These are phyloP conservation scores for Petaurus breviceps DNA, from an alignment of 2,113 vertebrate genomes.

Conservation along the genomic window DNA sequence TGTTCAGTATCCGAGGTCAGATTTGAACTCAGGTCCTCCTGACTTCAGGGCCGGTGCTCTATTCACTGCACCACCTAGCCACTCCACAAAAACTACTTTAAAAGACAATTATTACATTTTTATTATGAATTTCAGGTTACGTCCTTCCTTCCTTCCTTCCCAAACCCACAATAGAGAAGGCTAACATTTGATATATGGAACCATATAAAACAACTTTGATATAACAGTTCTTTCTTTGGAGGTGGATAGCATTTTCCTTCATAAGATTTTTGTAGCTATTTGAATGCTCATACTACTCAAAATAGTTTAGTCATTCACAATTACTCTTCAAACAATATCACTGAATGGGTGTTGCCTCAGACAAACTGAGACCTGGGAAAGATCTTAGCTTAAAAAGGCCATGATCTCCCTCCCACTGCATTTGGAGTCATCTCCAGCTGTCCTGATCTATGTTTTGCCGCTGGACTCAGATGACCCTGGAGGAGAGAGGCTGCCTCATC, in stretches of 20 bases:
- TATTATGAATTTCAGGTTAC: not conserved
- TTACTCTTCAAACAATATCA: not conserved
- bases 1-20: no score
- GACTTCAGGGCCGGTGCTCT: no score
- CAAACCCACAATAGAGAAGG: not conserved
- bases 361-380: no score
- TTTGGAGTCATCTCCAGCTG: no score
- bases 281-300: not conserved
- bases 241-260: not conserved
- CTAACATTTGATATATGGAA: not conserved
- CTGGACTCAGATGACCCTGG: no score
- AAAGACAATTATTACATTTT: not conserved
- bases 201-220: not conserved
- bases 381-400: no score
- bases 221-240: not conserved
- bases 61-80: no score
- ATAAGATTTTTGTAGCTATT: not conserved
- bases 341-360: no score
- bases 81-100: not conserved
- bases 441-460: no score
- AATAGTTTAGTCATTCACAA: not conserved
- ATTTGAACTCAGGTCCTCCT: no score
- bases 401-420: no score
- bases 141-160: not conserved
- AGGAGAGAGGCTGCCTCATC: no score